phyloP scores from a whole-genome alignment of 2,888 invertebrate species.

The Peribatodes rhomboidaria region DNA sequence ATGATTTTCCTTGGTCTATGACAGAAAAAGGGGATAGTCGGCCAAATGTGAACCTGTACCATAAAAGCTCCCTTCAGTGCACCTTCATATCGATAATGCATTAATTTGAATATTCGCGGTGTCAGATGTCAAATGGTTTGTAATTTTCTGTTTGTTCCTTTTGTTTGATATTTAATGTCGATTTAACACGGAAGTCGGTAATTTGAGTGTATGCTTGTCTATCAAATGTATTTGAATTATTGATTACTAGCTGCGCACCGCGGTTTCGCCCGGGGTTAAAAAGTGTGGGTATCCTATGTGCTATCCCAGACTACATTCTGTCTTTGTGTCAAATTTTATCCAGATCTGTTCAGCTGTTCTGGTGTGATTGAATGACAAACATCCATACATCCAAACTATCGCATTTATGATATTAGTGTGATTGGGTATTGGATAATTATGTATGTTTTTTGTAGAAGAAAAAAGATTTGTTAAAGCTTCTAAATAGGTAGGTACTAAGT shows the following conservation, averaged over 20 bases:
- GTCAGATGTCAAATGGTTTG: conserved; percentile 86
- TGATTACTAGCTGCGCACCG: too few species aligned
- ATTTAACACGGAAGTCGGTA: conserved; percentile 67
- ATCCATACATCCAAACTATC: too few species aligned
- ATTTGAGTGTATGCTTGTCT: conserved; percentile 43
- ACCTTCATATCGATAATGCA: conserved; percentile 84
- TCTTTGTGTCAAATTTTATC: too few species aligned
- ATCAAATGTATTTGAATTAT: conserved; percentile 33
- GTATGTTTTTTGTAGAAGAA: background rate
- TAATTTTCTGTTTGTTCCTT: conserved; percentile 80
- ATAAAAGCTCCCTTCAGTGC: conserved; percentile 77
- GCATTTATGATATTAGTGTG: too few species aligned
- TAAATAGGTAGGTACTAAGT: too few species aligned
- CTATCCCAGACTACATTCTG: too few species aligned
- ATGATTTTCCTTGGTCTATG: conserved; percentile 28
- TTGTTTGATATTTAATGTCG: conserved; percentile 66
- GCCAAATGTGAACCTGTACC: conserved; percentile 50
- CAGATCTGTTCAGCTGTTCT: too few species aligned
- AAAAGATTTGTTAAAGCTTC: too few species aligned
- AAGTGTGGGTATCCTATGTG: too few species aligned
- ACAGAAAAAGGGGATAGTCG: conserved; percentile 27
- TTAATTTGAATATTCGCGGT: conserved; percentile 87
- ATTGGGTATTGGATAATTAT: background rate
- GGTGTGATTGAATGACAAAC: too few species aligned
- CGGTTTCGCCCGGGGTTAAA: too few species aligned